Base-by-base conservation (phyloP, 1,140 invertebrate species). In the Lucilia sericata region DNA sequence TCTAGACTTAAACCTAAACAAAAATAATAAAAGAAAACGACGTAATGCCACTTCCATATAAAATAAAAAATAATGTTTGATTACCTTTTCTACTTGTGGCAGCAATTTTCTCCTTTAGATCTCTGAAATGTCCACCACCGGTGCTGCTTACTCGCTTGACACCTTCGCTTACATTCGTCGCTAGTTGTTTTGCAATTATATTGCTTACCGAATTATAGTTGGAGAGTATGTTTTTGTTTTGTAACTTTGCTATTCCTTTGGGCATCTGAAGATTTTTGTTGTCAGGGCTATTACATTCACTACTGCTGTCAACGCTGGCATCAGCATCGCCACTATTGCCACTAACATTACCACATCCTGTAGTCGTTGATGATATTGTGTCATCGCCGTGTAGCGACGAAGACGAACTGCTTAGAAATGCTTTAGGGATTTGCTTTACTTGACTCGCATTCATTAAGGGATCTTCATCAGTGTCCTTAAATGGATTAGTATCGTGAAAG, bases 31-130 rank as follows among this genome's bases (percentile, higher is more conserved):
- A 21, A 21, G 19, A 21, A 70, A 0, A 70, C 25, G 0, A 25
- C 19, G 4, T 55, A 55, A 17, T 55, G 0, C 13, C 14, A 17
- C 0, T 55, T 55, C 1, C 0, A 55, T 7, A 17, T 55, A 55
- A 55, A 12, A 14, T 14, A 12, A 49, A 49, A 49, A 12, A 12
- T 49, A 49, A 13, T 51, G 49, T 55, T 55, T 14, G 55, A 82
- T 75, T 51, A 83, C 84, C 84, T 83, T 89, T 88, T 83, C 89
- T 87, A 84, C 92, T 92, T 21, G 88, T 89, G 0, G 91, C 88
- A 3, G 91, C 88, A 47, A 93, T 91, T 86, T 91, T 91, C 83
- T 93, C 92, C 85, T 93, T 93, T 19, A 93, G 87, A 83, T 93
- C 92, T 85, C 92, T 92, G 83, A 93, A 92, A 85, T 93, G 92